Percentiles rank a stretch among this genome's conserved stretches.
Conservation (phyloP, 2,888 invertebrate species). For the Plagodis pulveraria region DNA sequence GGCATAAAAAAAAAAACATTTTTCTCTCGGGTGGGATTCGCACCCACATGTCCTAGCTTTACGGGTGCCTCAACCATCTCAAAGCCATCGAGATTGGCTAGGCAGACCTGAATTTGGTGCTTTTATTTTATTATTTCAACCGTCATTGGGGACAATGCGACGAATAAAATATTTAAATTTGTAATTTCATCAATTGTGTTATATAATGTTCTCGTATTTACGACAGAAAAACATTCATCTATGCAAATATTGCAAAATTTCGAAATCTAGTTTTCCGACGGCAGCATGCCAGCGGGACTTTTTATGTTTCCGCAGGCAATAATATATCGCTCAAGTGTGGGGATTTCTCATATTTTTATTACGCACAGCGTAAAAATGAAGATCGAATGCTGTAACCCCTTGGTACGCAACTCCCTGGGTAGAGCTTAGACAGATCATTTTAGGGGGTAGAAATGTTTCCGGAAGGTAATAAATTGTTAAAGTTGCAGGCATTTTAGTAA, state of each 20-base stretch:
- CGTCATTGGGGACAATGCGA: too few relatives aligned
- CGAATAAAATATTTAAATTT: too few relatives aligned
- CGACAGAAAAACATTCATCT: too few relatives aligned
- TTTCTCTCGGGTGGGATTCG: too few relatives aligned
- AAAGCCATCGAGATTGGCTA: too few relatives aligned
- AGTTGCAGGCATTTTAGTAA: constrained; percentile 8
- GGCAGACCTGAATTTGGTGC: too few relatives aligned
- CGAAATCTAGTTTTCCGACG: constrained; percentile 16
- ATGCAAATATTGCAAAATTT: not conserved
- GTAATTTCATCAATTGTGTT: too few relatives aligned
- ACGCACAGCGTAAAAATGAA: constrained; percentile 68
- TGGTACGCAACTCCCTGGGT: constrained; percentile 43
- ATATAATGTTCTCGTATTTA: too few relatives aligned
- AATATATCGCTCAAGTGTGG: constrained; percentile 70
- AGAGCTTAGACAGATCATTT: constrained; percentile 44
- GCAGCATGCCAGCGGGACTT: constrained; percentile 39
- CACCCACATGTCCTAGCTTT: too few relatives aligned
- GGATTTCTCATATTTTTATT: constrained; percentile 77
- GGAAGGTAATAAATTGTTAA: constrained; percentile 24
- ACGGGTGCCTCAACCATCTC: too few relatives aligned
- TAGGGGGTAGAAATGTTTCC: constrained; percentile 33
- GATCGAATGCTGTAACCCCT: constrained; percentile 57
- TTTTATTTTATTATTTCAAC: too few relatives aligned
- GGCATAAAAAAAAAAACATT: too few relatives aligned
- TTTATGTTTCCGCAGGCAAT: constrained; percentile 76